phyloP scores from a whole-genome alignment of 2,888 invertebrate species.

The Lithosia quadra region DNA sequence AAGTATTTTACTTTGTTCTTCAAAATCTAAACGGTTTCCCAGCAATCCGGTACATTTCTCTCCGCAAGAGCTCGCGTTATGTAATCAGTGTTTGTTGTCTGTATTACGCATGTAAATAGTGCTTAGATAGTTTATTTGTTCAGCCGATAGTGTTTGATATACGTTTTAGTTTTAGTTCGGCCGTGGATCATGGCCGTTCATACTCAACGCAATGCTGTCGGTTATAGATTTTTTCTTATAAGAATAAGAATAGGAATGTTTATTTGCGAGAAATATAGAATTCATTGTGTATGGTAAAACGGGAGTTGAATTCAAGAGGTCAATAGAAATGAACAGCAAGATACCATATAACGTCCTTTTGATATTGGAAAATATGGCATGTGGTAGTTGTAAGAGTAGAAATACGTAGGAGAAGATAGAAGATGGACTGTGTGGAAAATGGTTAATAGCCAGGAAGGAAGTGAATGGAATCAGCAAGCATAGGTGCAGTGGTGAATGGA shows the following conservation, averaged over 20 bases:
- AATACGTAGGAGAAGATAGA: too few species aligned
- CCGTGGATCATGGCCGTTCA: slow-evolving; percentile 41
- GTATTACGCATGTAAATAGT: slow-evolving; percentile 18
- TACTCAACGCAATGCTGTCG: not conserved
- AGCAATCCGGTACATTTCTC: not conserved
- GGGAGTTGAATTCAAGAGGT: too few species aligned
- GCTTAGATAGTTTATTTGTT: slow-evolving; percentile 38
- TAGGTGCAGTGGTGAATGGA: not conserved
- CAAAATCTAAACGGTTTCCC: not conserved
- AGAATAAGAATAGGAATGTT: not conserved
- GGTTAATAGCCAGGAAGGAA: not conserved
- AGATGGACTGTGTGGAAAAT: not conserved
- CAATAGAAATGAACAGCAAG: too few species aligned
- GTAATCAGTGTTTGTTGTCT: not conserved
- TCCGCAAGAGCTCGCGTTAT: not conserved
- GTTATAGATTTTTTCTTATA: not conserved
- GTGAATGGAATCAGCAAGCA: not conserved
- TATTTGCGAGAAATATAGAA: not conserved
- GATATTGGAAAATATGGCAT: too few species aligned
- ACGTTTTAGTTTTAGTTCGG: slow-evolving; percentile 28
- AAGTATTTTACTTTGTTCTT: not conserved
- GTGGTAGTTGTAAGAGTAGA: too few species aligned
- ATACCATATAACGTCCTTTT: too few species aligned
- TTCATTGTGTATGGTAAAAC: not conserved
- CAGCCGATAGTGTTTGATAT: slow-evolving; percentile 28